These are phyloP conservation scores for Amblyjoppa proteus DNA, from an alignment of 2,888 invertebrate genomes.

Conservation along the genomic window DNA sequence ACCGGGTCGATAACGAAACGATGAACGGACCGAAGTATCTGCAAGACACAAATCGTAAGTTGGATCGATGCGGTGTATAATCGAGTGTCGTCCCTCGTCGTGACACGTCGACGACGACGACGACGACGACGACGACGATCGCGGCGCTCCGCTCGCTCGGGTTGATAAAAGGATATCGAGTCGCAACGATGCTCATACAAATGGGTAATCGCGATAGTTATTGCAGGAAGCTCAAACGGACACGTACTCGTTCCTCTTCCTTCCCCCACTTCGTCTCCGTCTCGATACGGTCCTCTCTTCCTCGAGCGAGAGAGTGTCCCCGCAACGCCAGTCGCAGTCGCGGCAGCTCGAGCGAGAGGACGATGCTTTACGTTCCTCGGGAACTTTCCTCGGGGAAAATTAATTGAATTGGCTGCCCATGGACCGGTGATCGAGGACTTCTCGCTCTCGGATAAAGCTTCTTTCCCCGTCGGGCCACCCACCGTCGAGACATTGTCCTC, in stretches of 20 bases:
- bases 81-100: no score
- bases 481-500: not conserved
- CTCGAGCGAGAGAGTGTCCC: not conserved
- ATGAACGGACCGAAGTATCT: not conserved
- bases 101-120: not conserved
- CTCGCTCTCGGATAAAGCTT: not conserved
- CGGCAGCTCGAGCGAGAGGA: no score
- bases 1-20: not conserved
- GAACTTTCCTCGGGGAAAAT: no score
- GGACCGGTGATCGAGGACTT: not conserved
- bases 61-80: no score
- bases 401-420: no score
- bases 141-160: slow-evolving; percentile 53
- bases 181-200: slow-evolving; percentile 67
- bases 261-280: slow-evolving; percentile 58
- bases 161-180: slow-evolving; percentile 68
- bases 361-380: no score
- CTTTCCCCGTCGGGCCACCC: slow-evolving; percentile 53
- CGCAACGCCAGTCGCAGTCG: not conserved
- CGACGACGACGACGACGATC: not conserved
- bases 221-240: slow-evolving; percentile 69
- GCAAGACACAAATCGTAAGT: no score
- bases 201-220: slow-evolving; percentile 66
- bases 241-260: slow-evolving; percentile 69
- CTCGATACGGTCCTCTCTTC: not conserved